These are phyloP conservation scores for Drosophila setosimentum DNA, from an alignment of 2,888 invertebrate genomes.

Conservation along the genomic window DNA sequence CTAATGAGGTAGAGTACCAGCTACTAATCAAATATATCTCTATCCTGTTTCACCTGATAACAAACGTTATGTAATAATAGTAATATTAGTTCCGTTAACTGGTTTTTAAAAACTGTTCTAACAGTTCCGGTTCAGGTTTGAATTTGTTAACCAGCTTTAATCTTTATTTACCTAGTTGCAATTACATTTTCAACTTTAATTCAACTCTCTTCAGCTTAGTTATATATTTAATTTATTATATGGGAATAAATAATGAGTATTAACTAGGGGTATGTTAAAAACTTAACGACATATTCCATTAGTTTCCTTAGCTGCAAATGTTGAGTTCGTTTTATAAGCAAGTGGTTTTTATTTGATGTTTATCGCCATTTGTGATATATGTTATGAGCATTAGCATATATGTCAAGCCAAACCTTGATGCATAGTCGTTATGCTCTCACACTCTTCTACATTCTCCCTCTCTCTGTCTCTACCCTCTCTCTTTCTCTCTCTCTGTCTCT, in stretches of 20 bases:
- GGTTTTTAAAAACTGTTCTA: neutral
- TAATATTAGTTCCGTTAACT: neutral
- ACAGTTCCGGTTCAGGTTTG: neutral
- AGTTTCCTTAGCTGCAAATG: neutral
- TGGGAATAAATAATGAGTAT: neutral
- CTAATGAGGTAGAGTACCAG: neutral
- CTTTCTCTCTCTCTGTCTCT: neutral
- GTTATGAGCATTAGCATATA: neutral
- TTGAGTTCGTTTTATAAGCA: neutral
- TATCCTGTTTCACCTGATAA: neutral
- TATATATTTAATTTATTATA: neutral
- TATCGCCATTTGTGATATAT: neutral
- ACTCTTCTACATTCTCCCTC: neutral
- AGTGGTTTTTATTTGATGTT: neutral
- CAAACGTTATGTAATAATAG: neutral
- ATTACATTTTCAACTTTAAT: neutral
- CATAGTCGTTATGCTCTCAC: constrained; percentile 14
- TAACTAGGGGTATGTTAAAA: neutral
- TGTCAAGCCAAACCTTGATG: constrained; percentile 3
- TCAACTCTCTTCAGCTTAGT: neutral
- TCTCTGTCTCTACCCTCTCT: constrained; percentile 2
- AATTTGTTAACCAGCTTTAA: neutral
- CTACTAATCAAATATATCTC: neutral
- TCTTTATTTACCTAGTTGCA: neutral
- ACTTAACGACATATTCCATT: neutral